These are phyloP conservation scores for Trachymyrmex septentrionalis DNA, from an alignment of 1,140 invertebrate species.

Conservation along the genomic window DNA sequence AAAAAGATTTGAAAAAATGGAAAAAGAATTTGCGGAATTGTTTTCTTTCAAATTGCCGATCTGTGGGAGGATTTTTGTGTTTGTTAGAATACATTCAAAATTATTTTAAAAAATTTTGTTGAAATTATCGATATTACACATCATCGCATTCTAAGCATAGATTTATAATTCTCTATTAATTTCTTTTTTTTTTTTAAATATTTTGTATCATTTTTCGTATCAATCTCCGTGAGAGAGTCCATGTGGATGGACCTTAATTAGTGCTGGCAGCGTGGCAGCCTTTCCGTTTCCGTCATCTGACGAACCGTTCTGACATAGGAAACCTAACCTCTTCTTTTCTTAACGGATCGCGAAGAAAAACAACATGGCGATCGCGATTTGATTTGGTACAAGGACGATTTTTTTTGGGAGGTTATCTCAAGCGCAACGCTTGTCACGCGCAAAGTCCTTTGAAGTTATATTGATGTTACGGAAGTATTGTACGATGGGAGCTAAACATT, in stretches of 20 bases:
- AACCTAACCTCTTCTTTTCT: conserved; percentile 11
- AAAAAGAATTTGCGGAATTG: neutral
- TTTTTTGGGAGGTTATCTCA: conserved; percentile 53
- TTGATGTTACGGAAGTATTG: too few species aligned
- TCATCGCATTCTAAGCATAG: neutral
- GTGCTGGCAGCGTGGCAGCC: neutral
- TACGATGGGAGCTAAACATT: conserved; percentile 2
- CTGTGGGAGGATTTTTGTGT: neutral
- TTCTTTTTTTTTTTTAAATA: neutral
- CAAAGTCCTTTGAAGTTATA: neutral
- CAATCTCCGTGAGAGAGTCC: neutral
- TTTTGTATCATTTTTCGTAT: neutral
- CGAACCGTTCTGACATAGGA: too few species aligned
- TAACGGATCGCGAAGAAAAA: neutral
- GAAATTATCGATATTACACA: neutral
- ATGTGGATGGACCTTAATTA: neutral
- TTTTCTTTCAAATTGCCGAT: neutral
- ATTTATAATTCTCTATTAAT: neutral
- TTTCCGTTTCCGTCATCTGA: too few species aligned
- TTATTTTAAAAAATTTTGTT: neutral
- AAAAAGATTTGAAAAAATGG: neutral
- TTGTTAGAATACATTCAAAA: neutral
- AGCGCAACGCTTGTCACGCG: neutral
- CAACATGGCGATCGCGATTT: conserved; percentile 15
- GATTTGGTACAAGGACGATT: conserved; percentile 4